These are phyloP conservation scores for Lottia gigantea DNA, from an alignment of 2,888 invertebrate species.

Conservation along the genomic window DNA sequence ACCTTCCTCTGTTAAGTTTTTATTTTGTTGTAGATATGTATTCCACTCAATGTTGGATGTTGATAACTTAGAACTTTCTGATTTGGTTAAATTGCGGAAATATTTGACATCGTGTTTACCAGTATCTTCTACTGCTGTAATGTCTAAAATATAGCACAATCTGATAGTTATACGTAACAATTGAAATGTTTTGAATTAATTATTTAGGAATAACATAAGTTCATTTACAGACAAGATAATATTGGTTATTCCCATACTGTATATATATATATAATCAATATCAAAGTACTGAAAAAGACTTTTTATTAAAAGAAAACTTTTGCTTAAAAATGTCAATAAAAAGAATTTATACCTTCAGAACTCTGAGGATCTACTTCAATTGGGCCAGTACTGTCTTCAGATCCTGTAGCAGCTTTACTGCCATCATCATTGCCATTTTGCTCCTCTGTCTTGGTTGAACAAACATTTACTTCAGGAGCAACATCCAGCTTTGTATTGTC, in stretches of 20 bases:
- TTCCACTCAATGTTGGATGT: slow-evolving; percentile 49
- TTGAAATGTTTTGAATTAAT: no score
- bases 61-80: slow-evolving; percentile 48
- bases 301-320: no score
- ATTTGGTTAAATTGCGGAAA: slow-evolving; percentile 47
- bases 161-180: no score
- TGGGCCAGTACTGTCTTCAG: not conserved
- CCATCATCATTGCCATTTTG: not conserved
- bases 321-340: no score
- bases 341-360: no score
- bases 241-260: no score
- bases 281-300: no score
- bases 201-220: no score
- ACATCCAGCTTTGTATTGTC: slow-evolving; percentile 14
- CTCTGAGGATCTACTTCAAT: not conserved
- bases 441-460: not conserved
- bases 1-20: slow-evolving; percentile 53
- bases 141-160: no score
- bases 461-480: no score
- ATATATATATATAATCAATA: no score
- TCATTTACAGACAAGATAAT: no score
- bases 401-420: not conserved
- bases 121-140: not conserved
- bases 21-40: slow-evolving; percentile 29
- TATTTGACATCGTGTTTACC: slow-evolving; percentile 52